Evolutionary conservation across 2,113 vertebrate genomes (phyloP).

Genomic region (Phrynosoma platyrhinos): DNA sequence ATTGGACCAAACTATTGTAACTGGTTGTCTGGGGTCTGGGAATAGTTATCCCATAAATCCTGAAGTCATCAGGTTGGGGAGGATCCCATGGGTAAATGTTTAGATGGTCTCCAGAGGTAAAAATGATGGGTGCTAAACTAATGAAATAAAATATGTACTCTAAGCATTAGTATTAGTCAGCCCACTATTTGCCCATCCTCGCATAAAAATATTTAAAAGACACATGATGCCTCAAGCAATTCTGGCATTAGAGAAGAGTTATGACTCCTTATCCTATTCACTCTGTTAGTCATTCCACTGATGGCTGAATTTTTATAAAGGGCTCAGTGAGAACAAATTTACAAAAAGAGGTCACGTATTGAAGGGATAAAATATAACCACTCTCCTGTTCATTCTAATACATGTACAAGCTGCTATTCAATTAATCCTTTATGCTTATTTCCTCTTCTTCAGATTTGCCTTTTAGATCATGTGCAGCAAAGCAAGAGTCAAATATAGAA

Average conservation of each 20-base stretch:
- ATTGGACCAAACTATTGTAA: not conserved
- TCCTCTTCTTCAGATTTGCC: not conserved
- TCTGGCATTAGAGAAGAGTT: conserved; percentile 28
- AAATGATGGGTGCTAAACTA: conserved; percentile 3
- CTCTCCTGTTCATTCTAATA: not conserved
- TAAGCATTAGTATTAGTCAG: conserved; percentile 49
- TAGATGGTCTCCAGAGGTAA: not conserved
- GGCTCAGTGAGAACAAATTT: conserved; percentile 17
- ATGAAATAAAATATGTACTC: conserved; percentile 22
- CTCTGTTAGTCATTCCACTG: conserved; percentile 25
- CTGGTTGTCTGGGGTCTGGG: not conserved
- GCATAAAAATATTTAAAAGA: conserved; percentile 34
- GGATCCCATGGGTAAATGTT: conserved; percentile 25
- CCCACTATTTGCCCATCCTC: conserved; percentile 26
- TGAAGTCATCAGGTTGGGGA: not conserved
- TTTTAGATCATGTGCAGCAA: not conserved
- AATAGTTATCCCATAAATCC: not conserved
- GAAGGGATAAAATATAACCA: not conserved
- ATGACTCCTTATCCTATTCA: conserved; percentile 31
- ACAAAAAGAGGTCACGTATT: not conserved
- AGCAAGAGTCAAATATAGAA: not conserved
- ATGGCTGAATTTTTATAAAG: conserved; percentile 23
- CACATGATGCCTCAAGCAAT: conserved; percentile 44
- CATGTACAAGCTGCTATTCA: not conserved
- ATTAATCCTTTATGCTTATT: not conserved